Evolutionary conservation across 1,140 invertebrate genomes (phyloP).

Genomic region (Ostrea denselamellosa): DNA sequence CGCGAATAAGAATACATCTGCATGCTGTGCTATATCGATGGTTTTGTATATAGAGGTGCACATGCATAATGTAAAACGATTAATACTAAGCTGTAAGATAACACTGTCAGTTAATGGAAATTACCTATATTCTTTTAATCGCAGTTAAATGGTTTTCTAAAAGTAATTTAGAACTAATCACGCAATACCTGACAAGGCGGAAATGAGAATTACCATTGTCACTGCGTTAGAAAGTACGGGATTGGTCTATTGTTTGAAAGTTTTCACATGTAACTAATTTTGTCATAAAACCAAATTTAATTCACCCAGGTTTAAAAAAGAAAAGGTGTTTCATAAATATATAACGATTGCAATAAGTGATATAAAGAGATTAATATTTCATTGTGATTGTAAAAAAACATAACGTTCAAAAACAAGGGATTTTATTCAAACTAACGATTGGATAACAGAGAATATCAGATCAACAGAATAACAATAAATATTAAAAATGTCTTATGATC

Average conservation of each 20-base stretch:
- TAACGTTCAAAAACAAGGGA: too few species aligned
- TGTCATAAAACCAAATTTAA: not conserved
- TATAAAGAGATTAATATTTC: too few species aligned
- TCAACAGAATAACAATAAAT: too few species aligned
- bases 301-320: too few species aligned
- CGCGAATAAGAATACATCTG: not conserved
- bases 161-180: not conserved
- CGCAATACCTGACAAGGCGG: not conserved
- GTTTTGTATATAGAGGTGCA: not conserved
- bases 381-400: too few species aligned
- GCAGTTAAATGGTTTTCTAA: not conserved
- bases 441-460: too few species aligned
- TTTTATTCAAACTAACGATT: too few species aligned
- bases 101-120: not conserved
- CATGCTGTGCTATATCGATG: not conserved
- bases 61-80: slow-evolving; percentile 5
- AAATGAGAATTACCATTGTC: not conserved
- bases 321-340: too few species aligned
- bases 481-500: too few species aligned
- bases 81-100: not conserved
- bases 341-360: too few species aligned
- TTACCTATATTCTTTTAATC: slow-evolving; percentile 23
- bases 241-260: not conserved
- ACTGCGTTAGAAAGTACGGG: not conserved
- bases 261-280: not conserved